Conservation (phyloP, 2,113 vertebrate genomes). For the Takifugu flavidus region DNA sequence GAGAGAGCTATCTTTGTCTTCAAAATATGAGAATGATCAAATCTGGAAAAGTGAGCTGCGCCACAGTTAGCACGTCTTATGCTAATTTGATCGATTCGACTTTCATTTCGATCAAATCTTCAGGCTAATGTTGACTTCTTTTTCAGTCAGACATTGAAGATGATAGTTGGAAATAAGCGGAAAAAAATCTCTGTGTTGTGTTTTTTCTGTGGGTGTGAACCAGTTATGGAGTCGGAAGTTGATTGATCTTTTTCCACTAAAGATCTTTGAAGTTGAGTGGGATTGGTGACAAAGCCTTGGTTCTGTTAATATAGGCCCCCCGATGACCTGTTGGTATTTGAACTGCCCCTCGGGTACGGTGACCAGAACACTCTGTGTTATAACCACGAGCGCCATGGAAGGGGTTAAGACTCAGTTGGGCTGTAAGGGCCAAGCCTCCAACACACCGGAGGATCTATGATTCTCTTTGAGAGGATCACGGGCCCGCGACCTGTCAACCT, state of each 20-base stretch:
- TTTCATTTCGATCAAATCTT: no score
- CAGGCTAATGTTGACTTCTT: not conserved
- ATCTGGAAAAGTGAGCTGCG: not conserved
- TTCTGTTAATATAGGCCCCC: slow-evolving; percentile 65
- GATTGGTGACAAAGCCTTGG: slow-evolving; percentile 68
- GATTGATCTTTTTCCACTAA: slow-evolving; percentile 70
- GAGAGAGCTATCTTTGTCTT: not conserved
- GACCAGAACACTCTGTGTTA: slow-evolving; percentile 56
- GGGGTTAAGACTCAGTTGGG: slow-evolving; percentile 63
- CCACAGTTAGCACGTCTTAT: not conserved
- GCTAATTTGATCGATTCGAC: not conserved
- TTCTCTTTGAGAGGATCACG: slow-evolving; percentile 55
- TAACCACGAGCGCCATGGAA: slow-evolving; percentile 41
- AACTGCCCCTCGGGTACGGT: slow-evolving; percentile 55
- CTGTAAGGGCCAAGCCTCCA: slow-evolving; percentile 58
- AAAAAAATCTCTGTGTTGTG: slow-evolving; percentile 18
- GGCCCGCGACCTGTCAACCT: slow-evolving; percentile 52
- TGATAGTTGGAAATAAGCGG: not conserved
- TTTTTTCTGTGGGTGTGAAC: slow-evolving; percentile 23
- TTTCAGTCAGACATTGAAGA: slow-evolving; percentile 6
- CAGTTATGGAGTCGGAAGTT: slow-evolving; percentile 56
- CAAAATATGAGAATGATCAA: not conserved
- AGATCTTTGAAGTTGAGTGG: slow-evolving; percentile 65
- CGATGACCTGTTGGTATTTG: slow-evolving; percentile 65
- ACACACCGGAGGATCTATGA: slow-evolving; percentile 57